Evolutionary conservation across 64 coral and sea anemone genomes (phyloP).

Genomic region (Montipora foliosa): DNA sequence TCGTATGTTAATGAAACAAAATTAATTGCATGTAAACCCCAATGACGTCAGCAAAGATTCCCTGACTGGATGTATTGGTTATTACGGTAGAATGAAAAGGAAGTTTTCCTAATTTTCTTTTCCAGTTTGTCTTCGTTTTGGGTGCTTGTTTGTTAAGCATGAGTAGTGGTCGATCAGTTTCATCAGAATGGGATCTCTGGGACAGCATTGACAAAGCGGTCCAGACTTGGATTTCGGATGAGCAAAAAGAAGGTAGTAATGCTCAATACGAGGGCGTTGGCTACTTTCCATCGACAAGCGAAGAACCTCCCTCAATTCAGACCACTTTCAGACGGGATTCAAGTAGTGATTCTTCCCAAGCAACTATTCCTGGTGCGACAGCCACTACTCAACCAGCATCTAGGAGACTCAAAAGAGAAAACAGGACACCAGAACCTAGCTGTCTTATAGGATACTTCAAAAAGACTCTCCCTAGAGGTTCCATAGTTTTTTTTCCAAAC

Average conservation of each 20-base stretch:
- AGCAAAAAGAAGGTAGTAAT: not conserved
- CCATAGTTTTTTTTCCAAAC: not conserved
- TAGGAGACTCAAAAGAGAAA: not conserved
- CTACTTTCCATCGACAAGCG: not conserved
- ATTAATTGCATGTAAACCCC: no score
- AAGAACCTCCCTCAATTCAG: not conserved
- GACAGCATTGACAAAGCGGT: not conserved
- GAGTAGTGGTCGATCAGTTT: not conserved
- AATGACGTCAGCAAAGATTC: no score
- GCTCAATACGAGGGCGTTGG: not conserved
- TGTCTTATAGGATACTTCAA: not conserved
- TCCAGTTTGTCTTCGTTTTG: not conserved
- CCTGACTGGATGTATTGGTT: no score
- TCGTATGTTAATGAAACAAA: no score
- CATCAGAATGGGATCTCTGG: not conserved
- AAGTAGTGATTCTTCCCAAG: not conserved
- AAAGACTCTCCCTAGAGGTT: not conserved
- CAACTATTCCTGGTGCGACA: not conserved
- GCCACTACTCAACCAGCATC: not conserved
- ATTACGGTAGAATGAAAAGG: no score
- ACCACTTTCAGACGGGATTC: not conserved
- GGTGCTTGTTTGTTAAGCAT: not conserved
- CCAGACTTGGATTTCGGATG: not conserved
- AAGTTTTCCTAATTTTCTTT: not conserved
- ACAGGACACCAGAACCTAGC: not conserved